Evolutionary conservation across 2,797 vertebrate species (phyloP), one percentile per base, ranked within the genome.

Genomic region (Halcyon chelicuti): DNA sequence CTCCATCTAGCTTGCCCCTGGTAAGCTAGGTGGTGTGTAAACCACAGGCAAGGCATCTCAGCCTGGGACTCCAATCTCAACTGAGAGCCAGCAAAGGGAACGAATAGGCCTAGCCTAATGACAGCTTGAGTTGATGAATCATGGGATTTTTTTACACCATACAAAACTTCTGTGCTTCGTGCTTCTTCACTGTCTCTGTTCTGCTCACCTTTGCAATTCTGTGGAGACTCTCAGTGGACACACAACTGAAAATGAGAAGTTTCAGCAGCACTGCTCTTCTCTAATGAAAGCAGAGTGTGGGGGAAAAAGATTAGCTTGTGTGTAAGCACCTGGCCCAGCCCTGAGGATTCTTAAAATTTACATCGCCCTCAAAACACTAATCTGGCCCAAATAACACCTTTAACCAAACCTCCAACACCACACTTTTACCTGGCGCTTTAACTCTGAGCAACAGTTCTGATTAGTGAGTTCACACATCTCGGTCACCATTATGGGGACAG

Each of bases 401-500:
- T 74, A 86, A 74, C 14, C 21, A 79, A 71, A 79, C 17, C 17
- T 73, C 60, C 44, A 77, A 14, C 28, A 65, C 14, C 49, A 31
- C n/a, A 22, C 26, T 71, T 76, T 25, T 73, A 82, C 67, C 52
- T 85, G 47, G 17, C 39, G 17, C 37, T 76, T 84, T 58, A 52
- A 54, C 37, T 37, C 52, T 31, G n/a, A 88, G 33, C 67, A 79
- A 18, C 58, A 82, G 17, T 1, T 0, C 39, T 63, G 60, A 39
- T 26, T n/a, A 19, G 40, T 9, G 37, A 74, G 68, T 57, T 94
- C 10, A 19, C 57, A 18, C 8, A 0, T 39, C 63, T 68, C 57
- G 19, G 63, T 40, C 37, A 54, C 88, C 77, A 51, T 87, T 74
- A 74, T 29, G 37, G 66, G 81, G 80, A 93, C 94, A 96, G 92